These are phyloP conservation scores for Artemisiospiza belli DNA, from an alignment of 2,113 vertebrate genomes.

Conservation along the genomic window DNA sequence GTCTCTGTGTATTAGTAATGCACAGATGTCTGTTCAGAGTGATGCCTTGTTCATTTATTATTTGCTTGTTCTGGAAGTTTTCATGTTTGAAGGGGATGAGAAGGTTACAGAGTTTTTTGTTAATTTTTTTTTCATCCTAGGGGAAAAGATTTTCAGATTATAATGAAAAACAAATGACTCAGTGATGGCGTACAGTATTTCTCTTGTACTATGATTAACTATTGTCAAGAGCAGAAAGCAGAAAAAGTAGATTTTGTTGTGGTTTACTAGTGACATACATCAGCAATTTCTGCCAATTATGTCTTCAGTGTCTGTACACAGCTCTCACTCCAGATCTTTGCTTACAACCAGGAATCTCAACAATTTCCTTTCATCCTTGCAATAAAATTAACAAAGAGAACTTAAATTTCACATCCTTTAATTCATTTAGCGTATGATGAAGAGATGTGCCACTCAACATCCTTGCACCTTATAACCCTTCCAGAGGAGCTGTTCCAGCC, in stretches of 20 bases:
- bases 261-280: constrained; percentile 23
- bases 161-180: constrained; percentile 56
- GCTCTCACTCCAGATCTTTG: background rate
- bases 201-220: constrained; percentile 31
- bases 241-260: background rate
- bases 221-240: constrained; percentile 1
- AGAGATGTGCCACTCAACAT: background rate
- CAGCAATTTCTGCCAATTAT: constrained; percentile 41
- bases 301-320: background rate
- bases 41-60: background rate
- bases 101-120: background rate
- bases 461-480: background rate
- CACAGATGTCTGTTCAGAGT: background rate
- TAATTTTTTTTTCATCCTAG: background rate
- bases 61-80: background rate
- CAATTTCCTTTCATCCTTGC: background rate
- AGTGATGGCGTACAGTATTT: background rate
- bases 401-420: background rate
- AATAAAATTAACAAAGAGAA: background rate
- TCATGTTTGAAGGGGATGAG: background rate
- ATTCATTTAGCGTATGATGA: background rate
- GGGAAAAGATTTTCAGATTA: background rate
- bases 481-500: background rate
- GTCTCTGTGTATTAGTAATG: background rate
- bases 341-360: background rate